Base-by-base conservation (phyloP, 2,888 invertebrate species). In the Ophion ventricosus region DNA sequence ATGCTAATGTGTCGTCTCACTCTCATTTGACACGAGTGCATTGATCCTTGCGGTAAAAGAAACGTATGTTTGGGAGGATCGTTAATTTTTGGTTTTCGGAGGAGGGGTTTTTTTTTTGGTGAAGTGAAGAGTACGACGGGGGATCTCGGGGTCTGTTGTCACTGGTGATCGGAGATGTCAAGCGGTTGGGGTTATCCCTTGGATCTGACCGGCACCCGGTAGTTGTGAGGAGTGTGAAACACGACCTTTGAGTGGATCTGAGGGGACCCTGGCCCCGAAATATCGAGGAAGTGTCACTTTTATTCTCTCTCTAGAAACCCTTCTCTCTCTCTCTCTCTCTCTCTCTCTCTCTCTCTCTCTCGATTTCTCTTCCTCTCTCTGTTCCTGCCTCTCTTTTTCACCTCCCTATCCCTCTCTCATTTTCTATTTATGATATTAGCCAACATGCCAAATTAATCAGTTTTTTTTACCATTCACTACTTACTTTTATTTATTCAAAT, bases 101-200 rank as follows among this genome's bases (percentile, higher is more conserved):
- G 35, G 35, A 35, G 35, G 35, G 35, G 5, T 29, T 29, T 29
- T 17, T n/a, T n/a, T 10, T 35, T 35, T 35, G 35, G 35, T 54
- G n/a, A n/a, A 54, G 54, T 54, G 54, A 54, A 35, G 35, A 35
- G 35, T 7, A 35, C 35, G 35, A 35, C 35, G 35, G 35, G 35
- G 7, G 35, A 35, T 35, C 35, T 35, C 35, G 35, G 5, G 35
- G 35, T 35, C 35, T 35, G 35, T 35, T 35, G 35, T 35, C 35
- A 35, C 35, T 35, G 35, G 35, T 54, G 49, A n/a, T 26, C 1
- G 26, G 17, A 54, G 23, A 69, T 25, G 72, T 75, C 74, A 80
- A 74, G 64, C 54, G 82, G 82, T 82, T 72, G 70, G 61, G 59
- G 40, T 82, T 72, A 75, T 78, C 83, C 64, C 26, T 66, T 29